phyloP scores from a whole-genome alignment of 1,140 invertebrate species.

The Mamestra configurata region DNA sequence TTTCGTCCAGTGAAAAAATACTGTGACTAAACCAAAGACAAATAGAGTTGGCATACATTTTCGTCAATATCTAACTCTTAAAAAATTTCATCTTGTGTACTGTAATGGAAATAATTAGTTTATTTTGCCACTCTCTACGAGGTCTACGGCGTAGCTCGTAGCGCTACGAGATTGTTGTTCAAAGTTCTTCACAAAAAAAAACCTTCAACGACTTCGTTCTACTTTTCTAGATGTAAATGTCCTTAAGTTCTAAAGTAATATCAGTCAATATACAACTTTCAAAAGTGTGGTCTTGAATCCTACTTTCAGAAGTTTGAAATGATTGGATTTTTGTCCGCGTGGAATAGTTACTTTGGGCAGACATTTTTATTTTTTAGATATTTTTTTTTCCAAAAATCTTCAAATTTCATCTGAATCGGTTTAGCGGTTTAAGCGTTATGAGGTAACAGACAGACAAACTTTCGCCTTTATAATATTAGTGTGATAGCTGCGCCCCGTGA shows the following conservation, averaged over 20 bases:
- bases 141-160: constrained; percentile 44
- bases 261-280: constrained; percentile 41
- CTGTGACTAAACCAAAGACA: not conserved
- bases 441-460: no score
- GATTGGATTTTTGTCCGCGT: not conserved
- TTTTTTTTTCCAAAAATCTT: no score
- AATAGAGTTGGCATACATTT: constrained; percentile 4
- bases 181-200: constrained; percentile 34
- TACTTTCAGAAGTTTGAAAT: constrained; percentile 15
- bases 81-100: constrained; percentile 30
- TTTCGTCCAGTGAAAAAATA: constrained; percentile 4
- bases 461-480: no score
- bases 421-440: no score
- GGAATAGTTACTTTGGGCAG: no score
- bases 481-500: no score
- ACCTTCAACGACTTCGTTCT: constrained; percentile 41
- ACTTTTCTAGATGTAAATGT: constrained; percentile 43
- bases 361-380: no score
- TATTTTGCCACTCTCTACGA: constrained; percentile 22
- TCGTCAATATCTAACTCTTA: constrained; percentile 27
- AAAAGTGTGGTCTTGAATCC: constrained; percentile 7
- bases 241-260: constrained; percentile 28
- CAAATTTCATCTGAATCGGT: no score
- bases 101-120: constrained; percentile 31
- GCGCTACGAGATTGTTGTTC: constrained; percentile 23